Evolutionary conservation across 2,113 vertebrate genomes (phyloP), one percentile per base, ranked within the genome.

Genomic region (Anas platyrhynchos): DNA sequence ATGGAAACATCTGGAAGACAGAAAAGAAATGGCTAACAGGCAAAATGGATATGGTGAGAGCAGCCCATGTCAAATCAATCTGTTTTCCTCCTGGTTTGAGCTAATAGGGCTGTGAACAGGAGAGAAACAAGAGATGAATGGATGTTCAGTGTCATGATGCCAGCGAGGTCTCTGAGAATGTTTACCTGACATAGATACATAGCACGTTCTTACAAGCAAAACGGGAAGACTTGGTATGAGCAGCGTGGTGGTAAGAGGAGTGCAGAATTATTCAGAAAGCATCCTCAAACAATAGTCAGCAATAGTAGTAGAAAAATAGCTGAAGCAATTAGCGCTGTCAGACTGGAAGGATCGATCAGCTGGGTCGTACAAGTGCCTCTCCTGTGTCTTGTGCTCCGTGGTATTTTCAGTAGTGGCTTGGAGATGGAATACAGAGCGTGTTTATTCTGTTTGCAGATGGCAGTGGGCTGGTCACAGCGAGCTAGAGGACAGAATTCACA

Each of bases 381-480:
- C 56, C 80, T 56, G 17, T 56, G 56, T 74, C 61, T 78, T 1
- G 0, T 75, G 31, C 44, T 82, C 6, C 56, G 66, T 82, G 34
- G 18, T 91, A 41, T 85, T 85, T 92, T 74, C 83, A 62, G 15
- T 66, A 46, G 61, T n/a, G 34, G 41, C 7, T 52, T 88, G 32
- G 41, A 21, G 32, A 36, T 81, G 59, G 27, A 82, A 59, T 74
- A 78, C 32, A 36, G 22, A 88, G 34, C 78, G 26, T 69, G 56
- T 94, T 74, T 94, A 43, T 91, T 90, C 43, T 44, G 34, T 77
- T 74, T 91, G 82, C 66, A 91, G 62, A 63, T 88, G 76, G 67
- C 71, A 72, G 34, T 75, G 83, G 62, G 76, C 66, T 94, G 90
- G 59, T 54, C 80, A 83, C 18, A 86, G 41, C 32, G 83, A 91